These are phyloP conservation scores for Heliocidaris tuberculata DNA, from an alignment of 35 echinoderm and acorn worm genomes.

Conservation along the genomic window DNA sequence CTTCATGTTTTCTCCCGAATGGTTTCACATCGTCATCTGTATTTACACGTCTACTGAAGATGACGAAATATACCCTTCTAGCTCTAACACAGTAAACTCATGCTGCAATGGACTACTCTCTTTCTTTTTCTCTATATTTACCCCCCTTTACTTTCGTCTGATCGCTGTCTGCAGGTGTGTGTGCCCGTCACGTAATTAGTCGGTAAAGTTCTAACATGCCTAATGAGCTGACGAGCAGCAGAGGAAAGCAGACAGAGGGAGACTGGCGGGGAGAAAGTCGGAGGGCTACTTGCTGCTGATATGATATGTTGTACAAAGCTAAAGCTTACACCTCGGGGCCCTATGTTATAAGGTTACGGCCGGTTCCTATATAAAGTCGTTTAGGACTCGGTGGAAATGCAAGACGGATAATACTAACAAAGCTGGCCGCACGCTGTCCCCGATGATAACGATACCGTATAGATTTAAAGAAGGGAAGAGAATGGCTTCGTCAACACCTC, in stretches of 20 bases:
- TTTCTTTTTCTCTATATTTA: background rate
- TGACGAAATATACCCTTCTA: background rate
- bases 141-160: background rate
- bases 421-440: conserved; percentile 44
- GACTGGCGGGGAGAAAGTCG: conserved; percentile 7
- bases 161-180: background rate
- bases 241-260: background rate
- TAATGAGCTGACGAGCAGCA: background rate
- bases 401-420: conserved; percentile 47
- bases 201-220: background rate
- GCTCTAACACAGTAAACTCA: background rate
- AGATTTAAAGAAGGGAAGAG: conserved; percentile 9
- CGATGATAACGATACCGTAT: background rate
- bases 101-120: background rate
- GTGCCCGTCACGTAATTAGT: background rate
- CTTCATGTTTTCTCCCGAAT: too few relatives aligned
- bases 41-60: background rate
- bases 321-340: conserved; percentile 22
- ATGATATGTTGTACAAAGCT: conserved; percentile 15
- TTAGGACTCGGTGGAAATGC: conserved; percentile 20
- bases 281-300: background rate
- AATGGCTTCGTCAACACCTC: background rate
- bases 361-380: background rate
- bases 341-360: conserved; percentile 35
- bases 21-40: background rate